These are phyloP conservation scores for Drosophila paranaensis DNA, from an alignment of 2,888 invertebrate species.

Conservation along the genomic window DNA sequence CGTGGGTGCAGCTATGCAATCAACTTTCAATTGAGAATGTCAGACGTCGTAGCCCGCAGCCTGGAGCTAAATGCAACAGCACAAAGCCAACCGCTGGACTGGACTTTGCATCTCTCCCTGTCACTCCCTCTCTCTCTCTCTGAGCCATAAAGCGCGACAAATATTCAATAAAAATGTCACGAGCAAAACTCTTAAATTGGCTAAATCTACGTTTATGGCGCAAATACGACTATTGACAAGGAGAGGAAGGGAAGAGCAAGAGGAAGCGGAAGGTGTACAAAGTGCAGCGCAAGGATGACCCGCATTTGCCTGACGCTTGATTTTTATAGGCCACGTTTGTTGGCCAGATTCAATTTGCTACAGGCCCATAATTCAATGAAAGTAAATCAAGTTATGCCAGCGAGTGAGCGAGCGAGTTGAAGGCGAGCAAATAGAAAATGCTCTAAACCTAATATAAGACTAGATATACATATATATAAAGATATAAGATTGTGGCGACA, in stretches of 20 bases:
- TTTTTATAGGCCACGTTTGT: slow-evolving; percentile 2
- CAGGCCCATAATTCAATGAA: neutral
- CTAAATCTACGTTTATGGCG: neutral
- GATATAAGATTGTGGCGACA: too few relatives aligned
- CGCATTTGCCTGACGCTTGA: neutral
- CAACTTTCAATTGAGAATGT: slow-evolving; percentile 1
- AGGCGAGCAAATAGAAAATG: neutral
- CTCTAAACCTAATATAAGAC: neutral
- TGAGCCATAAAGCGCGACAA: neutral
- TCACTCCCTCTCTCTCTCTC: neutral
- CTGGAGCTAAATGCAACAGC: neutral
- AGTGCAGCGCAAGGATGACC: neutral
- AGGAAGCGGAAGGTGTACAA: neutral
- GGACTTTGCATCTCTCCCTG: neutral
- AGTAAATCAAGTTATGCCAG: neutral
- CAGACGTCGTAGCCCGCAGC: neutral
- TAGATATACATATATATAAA: too few relatives aligned
- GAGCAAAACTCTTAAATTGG: neutral
- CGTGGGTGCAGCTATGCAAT: neutral
- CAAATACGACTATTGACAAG: neutral
- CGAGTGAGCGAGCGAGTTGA: neutral
- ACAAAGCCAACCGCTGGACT: neutral
- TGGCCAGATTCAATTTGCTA: slow-evolving; percentile 3
- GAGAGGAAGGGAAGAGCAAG: neutral
- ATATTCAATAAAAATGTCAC: neutral